These are phyloP conservation scores for Tursiops truncatus DNA, from an alignment of 2,113 vertebrate species.

Conservation along the genomic window DNA sequence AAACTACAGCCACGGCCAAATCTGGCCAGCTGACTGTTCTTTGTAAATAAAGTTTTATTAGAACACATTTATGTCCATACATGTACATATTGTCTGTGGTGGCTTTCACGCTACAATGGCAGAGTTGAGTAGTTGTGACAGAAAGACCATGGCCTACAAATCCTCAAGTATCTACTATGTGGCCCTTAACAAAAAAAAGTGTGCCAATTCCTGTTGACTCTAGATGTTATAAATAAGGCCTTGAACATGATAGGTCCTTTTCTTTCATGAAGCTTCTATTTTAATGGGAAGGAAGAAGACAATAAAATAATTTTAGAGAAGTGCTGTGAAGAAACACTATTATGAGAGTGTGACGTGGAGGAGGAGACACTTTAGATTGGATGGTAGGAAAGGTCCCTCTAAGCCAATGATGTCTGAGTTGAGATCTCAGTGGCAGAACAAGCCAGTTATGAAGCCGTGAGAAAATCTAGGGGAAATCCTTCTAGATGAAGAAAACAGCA, in stretches of 20 bases:
- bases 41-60: constrained; percentile 3
- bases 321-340: neutral
- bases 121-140: neutral
- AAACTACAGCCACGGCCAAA: neutral
- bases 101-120: neutral
- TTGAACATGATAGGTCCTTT: neutral
- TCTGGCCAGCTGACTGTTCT: neutral
- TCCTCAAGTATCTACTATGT: neutral
- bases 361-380: neutral
- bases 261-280: neutral
- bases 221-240: neutral
- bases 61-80: neutral
- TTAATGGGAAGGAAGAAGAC: neutral
- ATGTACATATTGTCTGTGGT: neutral
- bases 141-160: neutral
- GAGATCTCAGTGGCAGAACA: neutral
- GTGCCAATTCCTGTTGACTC: neutral
- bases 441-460: neutral
- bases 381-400: neutral
- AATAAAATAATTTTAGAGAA: neutral
- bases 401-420: neutral
- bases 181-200: neutral
- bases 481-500: neutral
- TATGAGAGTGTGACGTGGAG: neutral
- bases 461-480: neutral